Base-by-base conservation (phyloP, 2,797 vertebrate genomes). In the Eurystomus glaucurus region DNA sequence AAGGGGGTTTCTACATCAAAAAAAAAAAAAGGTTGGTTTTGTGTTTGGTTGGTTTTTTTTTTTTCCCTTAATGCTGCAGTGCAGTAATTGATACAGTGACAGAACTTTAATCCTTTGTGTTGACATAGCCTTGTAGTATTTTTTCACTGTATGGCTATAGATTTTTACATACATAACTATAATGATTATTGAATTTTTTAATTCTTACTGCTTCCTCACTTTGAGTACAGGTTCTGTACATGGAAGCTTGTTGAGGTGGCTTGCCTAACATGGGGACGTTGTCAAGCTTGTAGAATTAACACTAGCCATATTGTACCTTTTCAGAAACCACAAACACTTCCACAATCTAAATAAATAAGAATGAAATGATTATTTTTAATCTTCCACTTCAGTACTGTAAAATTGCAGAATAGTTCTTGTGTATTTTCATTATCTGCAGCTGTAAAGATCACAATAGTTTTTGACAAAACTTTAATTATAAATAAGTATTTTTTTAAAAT, bases 351-450 rank as follows among this genome's bases (percentile, higher is more conserved):
- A 37, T 61, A 54, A 76, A 33, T 55, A 70, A 74, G 33, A 91
- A 79, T 46, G 10, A 85, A 84, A 62, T 46, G 1, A 23, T 37
- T 94, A 66, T 92, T 95, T 97, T 97, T 95, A 90, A 90, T 68
- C 79, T 89, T 92, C 66, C 80, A 84, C 50, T 69, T 86, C 74
- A 70, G 54, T 95, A 91, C 93, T 96, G 85, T 92, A 86, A 91
- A 94, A 89, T 78, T 88, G 33, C 95, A 89, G 88, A 96, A 76
- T 75, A 87, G 82, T 77, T 92, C 81, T 60, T 95, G 46, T 77
- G 29, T 95, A 93, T 96, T 96, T 92, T 97, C 81, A 69, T 93
- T 91, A 90, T 72, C 88, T 85, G 74, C 85, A 93, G 46, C 69
- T 93, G 19, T 90, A 54, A 76, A 96, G 60, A 91, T 88, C 84